Evolutionary conservation across 2,888 invertebrate genomes (phyloP).

Genomic region (Chironomus riparius): DNA sequence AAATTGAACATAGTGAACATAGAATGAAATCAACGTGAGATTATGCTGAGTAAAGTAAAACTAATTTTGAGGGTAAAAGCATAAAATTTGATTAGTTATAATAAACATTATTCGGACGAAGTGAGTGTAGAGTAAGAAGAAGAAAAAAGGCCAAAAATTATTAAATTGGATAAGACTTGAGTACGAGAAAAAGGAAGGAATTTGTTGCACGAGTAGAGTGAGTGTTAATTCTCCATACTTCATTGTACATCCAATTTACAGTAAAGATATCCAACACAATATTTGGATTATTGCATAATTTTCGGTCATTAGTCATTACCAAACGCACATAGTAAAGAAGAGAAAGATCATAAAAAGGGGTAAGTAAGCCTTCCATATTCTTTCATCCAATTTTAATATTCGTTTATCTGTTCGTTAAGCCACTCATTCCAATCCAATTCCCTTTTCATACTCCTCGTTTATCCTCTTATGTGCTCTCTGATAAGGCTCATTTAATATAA

Average conservation of each 20-base stretch:
- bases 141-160: not conserved
- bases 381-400: not conserved
- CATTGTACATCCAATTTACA: not conserved
- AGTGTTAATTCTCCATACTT: not conserved
- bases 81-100: not conserved
- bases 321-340: not conserved
- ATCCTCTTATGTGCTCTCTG: not conserved
- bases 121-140: not conserved
- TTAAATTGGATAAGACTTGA: not conserved
- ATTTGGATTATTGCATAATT: conserved; percentile 25
- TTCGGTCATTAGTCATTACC: conserved; percentile 2
- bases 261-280: not conserved
- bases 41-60: not conserved
- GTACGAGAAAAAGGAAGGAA: not conserved
- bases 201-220: not conserved
- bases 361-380: not conserved
- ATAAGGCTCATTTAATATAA: not conserved
- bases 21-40: not conserved
- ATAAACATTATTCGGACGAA: not conserved
- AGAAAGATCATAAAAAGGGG: not conserved
- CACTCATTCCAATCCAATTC: not conserved
- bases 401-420: too few relatives aligned
- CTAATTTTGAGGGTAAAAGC: not conserved
- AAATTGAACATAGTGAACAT: not conserved
- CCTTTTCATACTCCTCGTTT: not conserved